These are phyloP conservation scores for Virgularia gustaviana DNA, from an alignment of 92 coral and sea anemone species.

Conservation along the genomic window DNA sequence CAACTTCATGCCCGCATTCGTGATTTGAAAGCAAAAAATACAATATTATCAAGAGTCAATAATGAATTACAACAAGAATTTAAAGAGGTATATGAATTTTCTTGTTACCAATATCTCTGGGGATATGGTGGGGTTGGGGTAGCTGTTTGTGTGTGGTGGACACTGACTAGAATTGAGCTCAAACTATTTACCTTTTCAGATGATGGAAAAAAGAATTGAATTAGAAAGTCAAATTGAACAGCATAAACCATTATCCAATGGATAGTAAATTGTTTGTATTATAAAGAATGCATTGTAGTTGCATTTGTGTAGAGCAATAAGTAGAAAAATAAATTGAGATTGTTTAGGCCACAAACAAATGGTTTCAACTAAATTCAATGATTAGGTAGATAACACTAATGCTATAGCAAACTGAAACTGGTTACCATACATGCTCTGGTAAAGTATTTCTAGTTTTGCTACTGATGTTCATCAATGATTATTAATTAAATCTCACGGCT, in stretches of 20 bases:
- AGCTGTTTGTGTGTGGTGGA: not conserved
- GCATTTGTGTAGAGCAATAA: too few relatives aligned
- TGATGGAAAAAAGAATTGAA: constrained; percentile 71
- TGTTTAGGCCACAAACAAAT: too few relatives aligned
- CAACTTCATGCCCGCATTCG: constrained; percentile 69
- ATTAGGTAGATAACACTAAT: too few relatives aligned
- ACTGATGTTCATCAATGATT: too few relatives aligned
- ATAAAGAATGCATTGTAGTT: too few relatives aligned
- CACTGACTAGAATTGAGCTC: not conserved
- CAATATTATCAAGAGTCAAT: constrained; percentile 77
- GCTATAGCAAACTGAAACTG: too few relatives aligned
- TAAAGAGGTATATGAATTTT: constrained; percentile 58
- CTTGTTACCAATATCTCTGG: not conserved
- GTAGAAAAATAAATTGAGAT: too few relatives aligned
- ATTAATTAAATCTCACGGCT: too few relatives aligned
- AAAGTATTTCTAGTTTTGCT: too few relatives aligned
- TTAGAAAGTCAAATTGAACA: constrained; percentile 73
- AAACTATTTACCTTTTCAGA: constrained; percentile 41
- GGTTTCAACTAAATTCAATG: too few relatives aligned
- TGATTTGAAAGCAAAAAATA: constrained; percentile 81
- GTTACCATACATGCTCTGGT: too few relatives aligned
- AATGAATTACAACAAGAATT: constrained; percentile 83
- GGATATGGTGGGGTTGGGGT: not conserved
- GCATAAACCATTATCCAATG: constrained; percentile 54
- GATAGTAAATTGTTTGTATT: too few relatives aligned